Evolutionary conservation across 2,888 invertebrate species (phyloP), one percentile per base, ranked within the genome.

Genomic region (Perithous albicinctus): DNA sequence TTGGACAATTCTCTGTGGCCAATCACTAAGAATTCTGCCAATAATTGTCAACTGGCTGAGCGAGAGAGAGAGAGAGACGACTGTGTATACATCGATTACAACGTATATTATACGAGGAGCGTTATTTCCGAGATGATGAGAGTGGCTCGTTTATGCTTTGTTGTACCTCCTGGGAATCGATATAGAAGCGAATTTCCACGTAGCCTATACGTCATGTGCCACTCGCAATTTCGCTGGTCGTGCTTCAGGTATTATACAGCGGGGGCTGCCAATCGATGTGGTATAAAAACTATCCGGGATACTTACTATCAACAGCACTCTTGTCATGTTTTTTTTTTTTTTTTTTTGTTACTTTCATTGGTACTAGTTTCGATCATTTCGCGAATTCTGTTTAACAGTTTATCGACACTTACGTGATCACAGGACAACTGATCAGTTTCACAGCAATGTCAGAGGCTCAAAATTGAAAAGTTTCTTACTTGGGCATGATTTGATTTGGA

Each of bases 151-250:
- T 41, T 23, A n/a, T 43, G 54, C 18, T 63, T 29, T 38, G 63
- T 29, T 41, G 29, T 8, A 15, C 10, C 15, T 41, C 61, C 29
- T 23, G 51, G 59, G 26, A 70, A 63, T 69, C 59, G 56, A 59
- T 59, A 12, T 8, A n/a, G n/a, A n/a, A 26, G 20, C 26, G 38
- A 69, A 69, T 69, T 74, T n/a, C n/a, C 18, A 41, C 54, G 41
- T 10, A 1, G 48, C 61, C 32, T 43, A 29, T 43, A 29, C 38
- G 61, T 69, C 29, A 41, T 26, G 2, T 29, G 48, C 43, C n/a
- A 61, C 61, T 76, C 15, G 67, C 38, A 66, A 67, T 59, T 67
- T 67, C 67, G 61, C 46, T 32, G 59, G 18, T 59, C 72, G 72
- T 59, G 43, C 29, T 41, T 7, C 12, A 12, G n/a, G 43, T 43